These are phyloP conservation scores for Megalops atlanticus DNA, from an alignment of 2,113 vertebrate genomes.

Conservation along the genomic window DNA sequence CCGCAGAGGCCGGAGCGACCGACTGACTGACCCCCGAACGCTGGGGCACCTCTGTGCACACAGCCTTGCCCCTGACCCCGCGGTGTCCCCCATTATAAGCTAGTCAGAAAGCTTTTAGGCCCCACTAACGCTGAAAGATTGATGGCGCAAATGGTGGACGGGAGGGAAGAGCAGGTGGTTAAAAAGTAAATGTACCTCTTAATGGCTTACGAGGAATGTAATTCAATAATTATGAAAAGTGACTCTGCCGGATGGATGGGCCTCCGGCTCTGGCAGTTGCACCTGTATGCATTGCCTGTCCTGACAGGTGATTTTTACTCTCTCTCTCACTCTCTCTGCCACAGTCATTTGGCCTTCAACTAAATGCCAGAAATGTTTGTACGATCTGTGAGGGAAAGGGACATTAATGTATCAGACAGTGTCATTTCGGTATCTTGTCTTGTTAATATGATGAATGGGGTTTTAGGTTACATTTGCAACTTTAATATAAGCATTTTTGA, in stretches of 20 bases:
- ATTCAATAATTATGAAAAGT: conserved; percentile 81
- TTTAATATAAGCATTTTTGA: no score
- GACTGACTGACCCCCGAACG: conserved; percentile 30
- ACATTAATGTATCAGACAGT: background rate
- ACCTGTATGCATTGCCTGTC: background rate
- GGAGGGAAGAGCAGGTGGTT: conserved; percentile 76
- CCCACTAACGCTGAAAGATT: conserved; percentile 76
- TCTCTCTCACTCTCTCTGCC: background rate
- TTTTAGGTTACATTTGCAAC: no score
- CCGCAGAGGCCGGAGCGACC: conserved; percentile 30
- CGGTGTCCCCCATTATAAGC: conserved; percentile 75
- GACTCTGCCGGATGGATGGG: conserved; percentile 55
- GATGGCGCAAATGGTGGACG: conserved; percentile 69
- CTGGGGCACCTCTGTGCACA: background rate
- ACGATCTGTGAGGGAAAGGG: background rate
- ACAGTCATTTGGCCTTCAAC: background rate
- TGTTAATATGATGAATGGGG: background rate
- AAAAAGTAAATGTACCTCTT: conserved; percentile 76
- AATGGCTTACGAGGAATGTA: conserved; percentile 74
- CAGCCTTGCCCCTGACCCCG: conserved; percentile 62
- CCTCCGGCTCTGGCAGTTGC: background rate
- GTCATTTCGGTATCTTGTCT: background rate
- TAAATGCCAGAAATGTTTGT: background rate
- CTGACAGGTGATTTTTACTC: background rate
- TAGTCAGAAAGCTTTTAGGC: conserved; percentile 82